Evolutionary conservation across 2,797 vertebrate species (phyloP).

Genomic region (Sebastes ruberrimus): DNA sequence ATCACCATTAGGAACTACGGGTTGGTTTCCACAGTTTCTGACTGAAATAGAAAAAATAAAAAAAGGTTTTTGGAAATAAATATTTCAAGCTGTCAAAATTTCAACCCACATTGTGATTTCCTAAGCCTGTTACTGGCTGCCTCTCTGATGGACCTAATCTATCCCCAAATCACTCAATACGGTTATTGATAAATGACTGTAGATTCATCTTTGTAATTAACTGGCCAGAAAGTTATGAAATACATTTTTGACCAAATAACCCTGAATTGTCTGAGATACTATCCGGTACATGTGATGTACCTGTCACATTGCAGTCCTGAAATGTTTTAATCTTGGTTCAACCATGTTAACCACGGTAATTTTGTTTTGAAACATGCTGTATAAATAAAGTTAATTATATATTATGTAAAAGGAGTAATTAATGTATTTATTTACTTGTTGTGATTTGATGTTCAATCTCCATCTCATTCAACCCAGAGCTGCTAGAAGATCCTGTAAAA

Average conservation of each 20-base stretch:
- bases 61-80: neutral
- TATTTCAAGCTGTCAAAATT: neutral
- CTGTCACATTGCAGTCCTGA: too few relatives aligned
- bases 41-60: constrained; percentile 32
- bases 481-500: neutral
- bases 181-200: too few relatives aligned
- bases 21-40: neutral
- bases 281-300: neutral
- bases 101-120: neutral
- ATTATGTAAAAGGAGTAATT: neutral
- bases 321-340: neutral
- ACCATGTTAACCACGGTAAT: neutral
- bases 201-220: too few relatives aligned
- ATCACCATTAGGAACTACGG: neutral
- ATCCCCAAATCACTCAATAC: too few relatives aligned
- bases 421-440: constrained; percentile 13
- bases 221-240: too few relatives aligned
- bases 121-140: too few relatives aligned
- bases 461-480: accelerated
- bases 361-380: neutral
- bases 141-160: too few relatives aligned
- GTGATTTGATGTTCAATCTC: accelerated
- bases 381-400: neutral
- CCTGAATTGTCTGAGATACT: too few relatives aligned
- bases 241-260: too few relatives aligned